These are phyloP conservation scores for Brachypalpus laphriformis DNA, from an alignment of 2,888 invertebrate species.

Conservation along the genomic window DNA sequence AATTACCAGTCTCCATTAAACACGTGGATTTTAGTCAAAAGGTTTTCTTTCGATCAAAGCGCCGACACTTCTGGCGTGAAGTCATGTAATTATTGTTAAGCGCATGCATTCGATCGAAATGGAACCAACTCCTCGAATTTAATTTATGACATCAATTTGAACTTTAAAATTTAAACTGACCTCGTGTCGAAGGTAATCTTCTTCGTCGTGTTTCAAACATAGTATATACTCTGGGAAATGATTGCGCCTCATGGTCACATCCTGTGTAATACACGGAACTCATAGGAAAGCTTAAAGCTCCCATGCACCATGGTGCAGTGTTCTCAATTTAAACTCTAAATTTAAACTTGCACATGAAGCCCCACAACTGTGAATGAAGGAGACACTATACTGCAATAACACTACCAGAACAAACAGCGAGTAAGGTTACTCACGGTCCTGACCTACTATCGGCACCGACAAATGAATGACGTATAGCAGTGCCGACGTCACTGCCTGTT, in stretches of 20 bases:
- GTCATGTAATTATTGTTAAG: too few species aligned
- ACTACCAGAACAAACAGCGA: background rate
- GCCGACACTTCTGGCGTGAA: too few species aligned
- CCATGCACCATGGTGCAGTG: constrained; percentile 36
- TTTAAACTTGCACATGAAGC: constrained; percentile 45
- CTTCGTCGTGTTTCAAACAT: background rate
- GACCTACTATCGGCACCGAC: constrained; percentile 62
- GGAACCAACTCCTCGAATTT: background rate
- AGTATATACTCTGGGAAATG: constrained; percentile 42
- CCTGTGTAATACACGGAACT: constrained; percentile 21
- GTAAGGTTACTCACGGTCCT: constrained; percentile 71
- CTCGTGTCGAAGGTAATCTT: constrained; percentile 53
- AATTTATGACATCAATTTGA: constrained; percentile 37
- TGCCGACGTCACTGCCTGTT: constrained; percentile 45
- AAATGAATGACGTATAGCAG: constrained; percentile 54
- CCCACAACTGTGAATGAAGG: constrained; percentile 37
- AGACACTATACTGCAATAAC: constrained; percentile 20
- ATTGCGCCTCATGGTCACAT: constrained; percentile 58
- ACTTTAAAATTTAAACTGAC: constrained; percentile 50
- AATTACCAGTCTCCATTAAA: too few species aligned
- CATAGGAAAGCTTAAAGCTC: constrained; percentile 62
- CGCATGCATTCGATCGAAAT: too few species aligned
- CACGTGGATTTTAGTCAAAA: too few species aligned
- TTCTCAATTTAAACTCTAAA: constrained; percentile 45
- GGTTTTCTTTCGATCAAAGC: too few species aligned